Conservation (phyloP, 2,797 vertebrate genomes). For the Microtus agrestis region DNA sequence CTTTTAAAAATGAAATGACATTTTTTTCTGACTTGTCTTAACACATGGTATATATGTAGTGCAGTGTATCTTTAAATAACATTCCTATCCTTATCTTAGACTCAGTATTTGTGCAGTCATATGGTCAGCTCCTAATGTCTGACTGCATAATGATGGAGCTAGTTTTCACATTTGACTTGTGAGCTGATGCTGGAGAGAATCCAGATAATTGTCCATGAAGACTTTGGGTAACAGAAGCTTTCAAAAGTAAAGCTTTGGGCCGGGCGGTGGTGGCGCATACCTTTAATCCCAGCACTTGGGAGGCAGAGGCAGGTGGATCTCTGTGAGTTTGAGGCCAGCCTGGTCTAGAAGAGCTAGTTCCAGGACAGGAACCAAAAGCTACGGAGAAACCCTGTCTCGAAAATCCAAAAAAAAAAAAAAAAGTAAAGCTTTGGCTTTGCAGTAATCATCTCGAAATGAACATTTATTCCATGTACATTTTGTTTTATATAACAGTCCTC, state of each 20-base stretch:
- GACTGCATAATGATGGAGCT: background rate
- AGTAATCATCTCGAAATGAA: background rate
- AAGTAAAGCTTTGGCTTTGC: background rate
- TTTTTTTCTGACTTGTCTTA: background rate
- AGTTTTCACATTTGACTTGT: constrained; percentile 11
- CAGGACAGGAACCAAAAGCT: no score
- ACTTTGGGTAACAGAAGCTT: background rate
- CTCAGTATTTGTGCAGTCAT: background rate
- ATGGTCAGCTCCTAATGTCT: background rate
- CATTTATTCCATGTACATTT: background rate
- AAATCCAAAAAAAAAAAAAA: no score
- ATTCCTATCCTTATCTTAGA: constrained; percentile 1
- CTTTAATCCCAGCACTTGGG: no score
- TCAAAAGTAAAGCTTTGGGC: background rate
- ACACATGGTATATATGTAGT: background rate
- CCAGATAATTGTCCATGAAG: background rate
- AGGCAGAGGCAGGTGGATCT: no score
- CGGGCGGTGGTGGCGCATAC: no score
- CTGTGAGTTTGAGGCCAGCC: no score
- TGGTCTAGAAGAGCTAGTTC: no score
- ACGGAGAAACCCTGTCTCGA: no score
- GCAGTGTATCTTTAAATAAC: background rate
- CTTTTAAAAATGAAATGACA: background rate
- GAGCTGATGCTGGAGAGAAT: background rate
- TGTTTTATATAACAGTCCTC: background rate